Percentiles rank a stretch among this genome's conserved stretches.
These are phyloP conservation scores for Thalassophryne amazonica DNA, from an alignment of 2,797 vertebrate genomes.

Conservation along the genomic window DNA sequence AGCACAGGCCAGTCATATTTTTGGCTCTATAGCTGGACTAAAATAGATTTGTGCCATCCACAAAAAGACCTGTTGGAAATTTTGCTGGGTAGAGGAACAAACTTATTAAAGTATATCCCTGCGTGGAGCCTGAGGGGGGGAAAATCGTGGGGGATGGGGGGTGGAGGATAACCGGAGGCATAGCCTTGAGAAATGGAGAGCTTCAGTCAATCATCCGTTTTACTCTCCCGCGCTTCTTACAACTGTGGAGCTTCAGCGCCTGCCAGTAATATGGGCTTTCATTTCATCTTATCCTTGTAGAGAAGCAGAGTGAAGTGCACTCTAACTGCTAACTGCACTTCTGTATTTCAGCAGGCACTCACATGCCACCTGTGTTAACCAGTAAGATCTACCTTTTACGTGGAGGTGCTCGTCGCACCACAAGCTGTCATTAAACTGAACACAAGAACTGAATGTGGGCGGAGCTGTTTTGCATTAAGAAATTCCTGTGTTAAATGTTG, in stretches of 20 bases:
- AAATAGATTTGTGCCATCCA: slow-evolving; percentile 47
- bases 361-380: background rate
- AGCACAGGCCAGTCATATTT: slow-evolving; percentile 32
- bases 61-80: slow-evolving; percentile 57
- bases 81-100: slow-evolving; percentile 63
- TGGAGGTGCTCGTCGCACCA: background rate
- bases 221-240: slow-evolving; percentile 27
- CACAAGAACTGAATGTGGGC: background rate
- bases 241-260: slow-evolving; percentile 23
- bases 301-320: slow-evolving; percentile 12
- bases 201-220: slow-evolving; percentile 53
- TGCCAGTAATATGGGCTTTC: slow-evolving; percentile 49
- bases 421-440: background rate
- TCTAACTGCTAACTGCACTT: slow-evolving; percentile 8
- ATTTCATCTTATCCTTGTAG: slow-evolving; percentile 30
- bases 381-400: background rate
- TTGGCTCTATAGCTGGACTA: slow-evolving; percentile 30
- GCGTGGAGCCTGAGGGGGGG: slow-evolving; percentile 56
- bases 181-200: slow-evolving; percentile 63
- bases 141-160: background rate
- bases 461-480: too few relatives aligned
- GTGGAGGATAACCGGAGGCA: slow-evolving; percentile 56
- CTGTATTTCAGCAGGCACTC: background rate
- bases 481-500: too few relatives aligned
- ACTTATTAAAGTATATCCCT: slow-evolving; percentile 56